Evolutionary conservation across 1,140 invertebrate species (phyloP).

Genomic region (Coptotermes formosanus): DNA sequence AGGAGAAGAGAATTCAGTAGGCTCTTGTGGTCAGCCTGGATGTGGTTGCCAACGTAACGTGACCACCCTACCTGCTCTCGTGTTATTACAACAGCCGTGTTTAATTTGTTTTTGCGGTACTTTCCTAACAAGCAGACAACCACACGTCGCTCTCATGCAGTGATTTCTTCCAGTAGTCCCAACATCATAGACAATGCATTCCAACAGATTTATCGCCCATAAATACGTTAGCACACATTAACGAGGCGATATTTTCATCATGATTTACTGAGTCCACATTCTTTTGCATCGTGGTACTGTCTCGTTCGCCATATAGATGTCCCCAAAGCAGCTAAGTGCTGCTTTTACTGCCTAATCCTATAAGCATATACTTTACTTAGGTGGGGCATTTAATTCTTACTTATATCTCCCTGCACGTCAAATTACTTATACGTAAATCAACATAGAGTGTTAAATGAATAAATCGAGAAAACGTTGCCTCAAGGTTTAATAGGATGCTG

Average conservation of each 20-base stretch:
- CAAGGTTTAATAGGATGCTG: too few relatives aligned
- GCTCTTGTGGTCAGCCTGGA: not conserved
- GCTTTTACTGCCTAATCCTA: slow-evolving; percentile 2
- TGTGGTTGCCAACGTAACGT: not conserved
- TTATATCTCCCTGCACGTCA: not conserved
- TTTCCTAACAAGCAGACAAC: not conserved
- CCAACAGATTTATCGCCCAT: not conserved
- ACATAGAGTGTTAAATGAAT: too few relatives aligned
- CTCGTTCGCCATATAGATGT: not conserved
- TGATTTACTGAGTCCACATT: not conserved
- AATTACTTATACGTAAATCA: not conserved
- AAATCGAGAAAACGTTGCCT: too few relatives aligned
- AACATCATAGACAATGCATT: not conserved
- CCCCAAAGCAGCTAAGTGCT: not conserved
- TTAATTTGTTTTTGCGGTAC: not conserved
- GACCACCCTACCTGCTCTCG: not conserved
- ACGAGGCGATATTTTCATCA: not conserved
- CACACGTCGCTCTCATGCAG: not conserved
- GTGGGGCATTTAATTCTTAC: not conserved
- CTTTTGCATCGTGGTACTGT: not conserved
- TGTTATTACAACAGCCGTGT: not conserved
- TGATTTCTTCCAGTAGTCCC: not conserved
- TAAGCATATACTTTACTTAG: not conserved
- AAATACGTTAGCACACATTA: slow-evolving; percentile 12
- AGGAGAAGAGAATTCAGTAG: not conserved